Base-by-base conservation (phyloP, 2,888 invertebrate species). In the Zaprionus lineosus region DNA sequence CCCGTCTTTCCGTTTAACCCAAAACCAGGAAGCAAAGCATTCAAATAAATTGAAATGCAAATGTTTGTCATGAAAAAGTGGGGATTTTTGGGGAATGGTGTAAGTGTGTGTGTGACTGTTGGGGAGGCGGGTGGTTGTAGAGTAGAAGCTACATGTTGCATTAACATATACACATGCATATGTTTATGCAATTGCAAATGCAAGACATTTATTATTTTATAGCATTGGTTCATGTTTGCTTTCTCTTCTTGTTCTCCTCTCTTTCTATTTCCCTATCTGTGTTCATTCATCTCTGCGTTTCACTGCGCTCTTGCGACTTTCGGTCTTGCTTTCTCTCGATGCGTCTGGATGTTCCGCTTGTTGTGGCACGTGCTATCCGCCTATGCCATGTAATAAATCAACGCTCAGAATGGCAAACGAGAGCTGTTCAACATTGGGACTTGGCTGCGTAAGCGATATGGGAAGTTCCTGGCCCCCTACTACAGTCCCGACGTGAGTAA, bases 371-470 rank as follows among this genome's bases (percentile, higher is more conserved):
- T 82, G 70, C 73, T 61, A 69, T 69, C 84, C 72, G 65, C 56
- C 70, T 63, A 63, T 61, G 66, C 73, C 70, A 63, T 78, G 79
- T 51, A 79, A 87, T 88, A 84, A 86, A 87, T 87, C 83, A 87
- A 81, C 87, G 41, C 84, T 75, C 82, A 94, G 94, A 89, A 91
- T 84, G 95, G 95, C 50, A 93, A 94, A 88, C 83, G 89, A 39
- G 92, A 93, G 66, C 91, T 94, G 52, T 94, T 92, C 86, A 91
- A 92, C 57, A 91, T 93, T 48, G 95, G 95, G n/a, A 86, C 91
- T 70, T 94, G 91, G 89, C 87, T 95, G 26, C 91, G 94, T 48
- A 87, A 91, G 48, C 91, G 94, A 53, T 95, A 95, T 86, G 90
- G 90, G 29, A 79, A 89, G 15, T 94, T 93, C 86, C 88, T 95